Percentiles rank a stretch among this genome's conserved stretches.
These are phyloP conservation scores for Ahaetulla prasina DNA, from an alignment of 2,113 vertebrate genomes.

Conservation along the genomic window DNA sequence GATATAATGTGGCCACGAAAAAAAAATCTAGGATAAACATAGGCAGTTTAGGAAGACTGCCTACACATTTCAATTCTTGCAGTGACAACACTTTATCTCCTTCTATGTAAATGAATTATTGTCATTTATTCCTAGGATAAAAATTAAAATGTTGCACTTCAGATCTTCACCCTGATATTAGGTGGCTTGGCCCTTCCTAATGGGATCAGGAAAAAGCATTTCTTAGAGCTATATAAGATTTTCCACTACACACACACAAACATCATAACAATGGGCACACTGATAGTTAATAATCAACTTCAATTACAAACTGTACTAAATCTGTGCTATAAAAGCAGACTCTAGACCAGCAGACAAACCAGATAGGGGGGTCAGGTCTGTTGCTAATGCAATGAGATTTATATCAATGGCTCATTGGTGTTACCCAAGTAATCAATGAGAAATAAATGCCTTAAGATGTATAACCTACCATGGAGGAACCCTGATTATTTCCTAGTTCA, in stretches of 20 bases:
- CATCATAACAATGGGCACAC: neutral
- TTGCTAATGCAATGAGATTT: constrained; percentile 33
- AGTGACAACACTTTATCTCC: neutral
- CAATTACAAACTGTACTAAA: neutral
- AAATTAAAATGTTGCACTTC: neutral
- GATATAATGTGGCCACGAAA: neutral
- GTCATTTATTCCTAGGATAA: neutral
- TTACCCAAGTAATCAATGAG: constrained; percentile 34
- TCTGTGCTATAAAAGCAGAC: constrained; percentile 9
- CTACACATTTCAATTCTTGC: neutral
- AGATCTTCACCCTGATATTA: neutral
- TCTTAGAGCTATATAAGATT: neutral
- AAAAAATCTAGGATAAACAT: neutral
- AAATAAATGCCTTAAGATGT: constrained; percentile 36
- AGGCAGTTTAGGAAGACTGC: neutral
- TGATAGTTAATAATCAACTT: constrained; percentile 6
- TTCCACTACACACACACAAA: neutral
- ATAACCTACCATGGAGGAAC: constrained; percentile 28
- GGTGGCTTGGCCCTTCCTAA: neutral
- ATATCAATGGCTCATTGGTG: constrained; percentile 35
- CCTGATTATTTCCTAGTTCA: constrained; percentile 36
- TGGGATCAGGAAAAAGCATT: neutral
- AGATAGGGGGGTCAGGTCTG: constrained; percentile 20
- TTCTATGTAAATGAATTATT: neutral
- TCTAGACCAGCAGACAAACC: neutral